A percentile compares a stretch with the other conserved stretches of the same genome.
phyloP scores from a whole-genome alignment of 2,113 vertebrate species.

The Daubentonia madagascariensis region DNA sequence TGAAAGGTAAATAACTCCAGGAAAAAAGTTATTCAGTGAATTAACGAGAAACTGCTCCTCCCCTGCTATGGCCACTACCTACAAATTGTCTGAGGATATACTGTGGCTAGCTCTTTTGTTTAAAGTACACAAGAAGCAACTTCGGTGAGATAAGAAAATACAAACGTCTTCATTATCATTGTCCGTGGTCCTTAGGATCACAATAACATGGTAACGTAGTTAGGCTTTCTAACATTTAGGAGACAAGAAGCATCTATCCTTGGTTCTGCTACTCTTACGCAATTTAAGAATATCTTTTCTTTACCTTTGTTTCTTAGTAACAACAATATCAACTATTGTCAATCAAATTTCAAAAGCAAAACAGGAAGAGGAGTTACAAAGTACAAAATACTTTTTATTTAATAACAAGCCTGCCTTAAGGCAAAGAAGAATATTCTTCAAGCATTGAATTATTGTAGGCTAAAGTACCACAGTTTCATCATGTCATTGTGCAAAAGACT shows the following conservation, averaged over 20 bases:
- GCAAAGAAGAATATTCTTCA: conserved; percentile 21
- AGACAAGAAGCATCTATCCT: background rate
- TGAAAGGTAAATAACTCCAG: conserved; percentile 13
- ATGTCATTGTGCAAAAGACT: background rate
- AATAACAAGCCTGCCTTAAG: background rate
- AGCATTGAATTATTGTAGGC: background rate
- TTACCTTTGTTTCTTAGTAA: background rate
- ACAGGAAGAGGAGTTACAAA: background rate
- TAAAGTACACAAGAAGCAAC: background rate
- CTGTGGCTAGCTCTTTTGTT: background rate
- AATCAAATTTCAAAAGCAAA: conserved; percentile 6
- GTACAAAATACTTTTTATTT: conserved; percentile 42
- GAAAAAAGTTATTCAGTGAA: background rate
- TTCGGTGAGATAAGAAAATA: background rate
- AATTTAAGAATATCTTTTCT: background rate
- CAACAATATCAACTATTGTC: background rate
- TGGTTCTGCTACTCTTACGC: background rate
- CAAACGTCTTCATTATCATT: background rate
- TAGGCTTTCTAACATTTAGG: background rate
- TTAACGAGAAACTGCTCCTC: background rate
- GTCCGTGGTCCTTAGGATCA: background rate
- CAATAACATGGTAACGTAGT: background rate
- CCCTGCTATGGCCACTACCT: background rate
- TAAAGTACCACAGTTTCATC: background rate
- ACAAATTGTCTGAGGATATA: background rate